phyloP scores from a whole-genome alignment of 2,888 invertebrate genomes.

The Chymomyza fuscimana region DNA sequence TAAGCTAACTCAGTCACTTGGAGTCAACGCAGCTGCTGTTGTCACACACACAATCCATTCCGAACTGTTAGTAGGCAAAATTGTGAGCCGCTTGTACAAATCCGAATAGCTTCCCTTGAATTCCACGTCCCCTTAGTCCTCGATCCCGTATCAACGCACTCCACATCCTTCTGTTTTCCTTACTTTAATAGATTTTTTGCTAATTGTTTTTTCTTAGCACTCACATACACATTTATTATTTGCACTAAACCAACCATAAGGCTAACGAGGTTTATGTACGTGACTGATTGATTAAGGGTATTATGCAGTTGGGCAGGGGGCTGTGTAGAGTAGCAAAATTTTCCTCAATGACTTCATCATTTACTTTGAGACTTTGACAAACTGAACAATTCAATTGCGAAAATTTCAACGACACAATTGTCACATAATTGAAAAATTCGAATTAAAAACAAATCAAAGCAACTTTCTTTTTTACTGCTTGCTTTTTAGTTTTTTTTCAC shows the following conservation, averaged over 20 bases:
- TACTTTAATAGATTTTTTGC: too few relatives aligned
- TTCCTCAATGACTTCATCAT: slow-evolving; percentile 12
- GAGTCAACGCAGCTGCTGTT: too few relatives aligned
- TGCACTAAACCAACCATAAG: background rate
- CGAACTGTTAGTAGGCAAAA: too few relatives aligned
- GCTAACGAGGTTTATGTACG: background rate
- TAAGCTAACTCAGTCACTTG: too few relatives aligned
- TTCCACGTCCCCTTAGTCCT: too few relatives aligned
- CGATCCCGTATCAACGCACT: too few relatives aligned
- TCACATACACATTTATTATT: too few relatives aligned
- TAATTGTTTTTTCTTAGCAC: too few relatives aligned
- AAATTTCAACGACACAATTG: background rate
- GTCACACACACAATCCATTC: too few relatives aligned
- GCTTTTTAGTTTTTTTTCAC: background rate
- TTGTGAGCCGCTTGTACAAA: too few relatives aligned
- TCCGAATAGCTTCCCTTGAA: too few relatives aligned
- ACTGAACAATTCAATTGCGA: background rate
- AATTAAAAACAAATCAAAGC: background rate
- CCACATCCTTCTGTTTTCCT: too few relatives aligned
- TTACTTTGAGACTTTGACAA: background rate
- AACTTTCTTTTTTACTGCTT: background rate
- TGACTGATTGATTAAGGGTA: background rate
- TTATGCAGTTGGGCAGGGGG: background rate
- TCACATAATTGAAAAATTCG: slow-evolving; percentile 8
- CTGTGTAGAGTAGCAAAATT: background rate